Evolutionary conservation across 2,888 invertebrate genomes (phyloP), one percentile per base, ranked within the genome.

Genomic region (Andrena camellia): DNA sequence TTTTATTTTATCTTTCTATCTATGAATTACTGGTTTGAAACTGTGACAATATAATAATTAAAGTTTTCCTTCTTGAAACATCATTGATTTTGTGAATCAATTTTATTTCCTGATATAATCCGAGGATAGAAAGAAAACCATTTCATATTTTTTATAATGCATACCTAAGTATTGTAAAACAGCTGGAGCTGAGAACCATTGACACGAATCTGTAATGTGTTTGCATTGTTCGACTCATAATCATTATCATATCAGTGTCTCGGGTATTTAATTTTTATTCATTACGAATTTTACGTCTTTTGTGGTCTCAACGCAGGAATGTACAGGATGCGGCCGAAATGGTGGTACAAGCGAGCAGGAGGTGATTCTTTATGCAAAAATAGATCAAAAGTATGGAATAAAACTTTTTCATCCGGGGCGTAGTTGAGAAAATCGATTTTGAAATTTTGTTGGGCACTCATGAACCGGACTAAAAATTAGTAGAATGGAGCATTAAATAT

Each of bases 141-240:
- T 35, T 2, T 1, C 2, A 13, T 26, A 26, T 48, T 52, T 50
- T 20, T 20, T 26, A 35, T 13, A 35, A 2, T 13, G 13, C 35
- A 35, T 35, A 13, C 26, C 3, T 50, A 52, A 17, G 20, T 69
- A 59, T 54, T 10, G 13, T 35, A 35, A 54, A 69, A 71, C 4
- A 23, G 13, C n/a, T 67, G 67, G 67, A 75, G 69, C 63, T 74
- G 77, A 74, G 78, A 77, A 78, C 80, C 75, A 85, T 84, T 84
- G 80, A 84, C 33, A 77, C 84, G 59, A 48, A 60, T 66, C 8
- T 68, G 29, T 52, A 62, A 73, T 50, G 72, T 50, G 35, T 35
- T 35, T 35, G 52, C 66, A 29, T 54, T 54, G 33, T 68, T 72
- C 77, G 70, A 20, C 57, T 68, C 26, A 63, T 54, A 35, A 73